A percentile compares a stretch with the other conserved stretches of the same genome.
Evolutionary conservation across 1,140 invertebrate genomes (phyloP).

Genomic region (Hermetia illucens): DNA sequence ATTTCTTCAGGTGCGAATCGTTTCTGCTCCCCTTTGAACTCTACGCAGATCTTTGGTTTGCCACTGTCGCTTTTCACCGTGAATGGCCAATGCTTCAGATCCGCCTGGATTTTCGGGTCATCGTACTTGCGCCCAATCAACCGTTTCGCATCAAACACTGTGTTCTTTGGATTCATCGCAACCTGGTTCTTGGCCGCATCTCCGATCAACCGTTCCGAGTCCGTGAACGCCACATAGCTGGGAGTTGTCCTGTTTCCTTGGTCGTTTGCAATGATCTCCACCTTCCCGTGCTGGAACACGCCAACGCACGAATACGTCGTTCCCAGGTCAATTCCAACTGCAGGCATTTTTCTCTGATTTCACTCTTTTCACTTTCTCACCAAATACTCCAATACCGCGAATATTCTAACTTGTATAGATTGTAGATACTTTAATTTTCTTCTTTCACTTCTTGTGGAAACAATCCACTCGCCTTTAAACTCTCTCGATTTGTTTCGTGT

Average conservation of each 20-base stretch:
- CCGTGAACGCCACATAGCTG: constrained; percentile 78
- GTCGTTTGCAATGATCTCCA: constrained; percentile 90
- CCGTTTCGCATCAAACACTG: constrained; percentile 72
- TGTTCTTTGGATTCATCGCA: constrained; percentile 75
- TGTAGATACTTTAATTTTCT: too few relatives aligned
- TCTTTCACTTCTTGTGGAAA: too few relatives aligned
- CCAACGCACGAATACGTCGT: constrained; percentile 72
- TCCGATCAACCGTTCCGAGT: constrained; percentile 44
- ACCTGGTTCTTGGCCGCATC: constrained; percentile 36
- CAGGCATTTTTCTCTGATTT: constrained; percentile 31
- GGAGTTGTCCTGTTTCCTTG: constrained; percentile 87
- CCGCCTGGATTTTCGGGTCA: constrained; percentile 57
- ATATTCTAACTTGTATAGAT: too few relatives aligned
- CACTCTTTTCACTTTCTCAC: background rate
- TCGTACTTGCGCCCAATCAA: constrained; percentile 62
- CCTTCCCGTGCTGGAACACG: constrained; percentile 71
- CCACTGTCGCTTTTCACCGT: constrained; percentile 47
- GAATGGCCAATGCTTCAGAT: constrained; percentile 73
- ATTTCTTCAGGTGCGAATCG: constrained; percentile 74
- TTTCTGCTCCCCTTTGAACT: constrained; percentile 62
- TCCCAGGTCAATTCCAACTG: constrained; percentile 65
- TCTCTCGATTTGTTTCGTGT: constrained; percentile 16
- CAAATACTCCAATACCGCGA: too few relatives aligned
- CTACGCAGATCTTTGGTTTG: constrained; percentile 62
- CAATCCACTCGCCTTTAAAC: too few relatives aligned